Base-by-base conservation (phyloP, 2,888 invertebrate species). In the Gymnoscelis rufifasciata region DNA sequence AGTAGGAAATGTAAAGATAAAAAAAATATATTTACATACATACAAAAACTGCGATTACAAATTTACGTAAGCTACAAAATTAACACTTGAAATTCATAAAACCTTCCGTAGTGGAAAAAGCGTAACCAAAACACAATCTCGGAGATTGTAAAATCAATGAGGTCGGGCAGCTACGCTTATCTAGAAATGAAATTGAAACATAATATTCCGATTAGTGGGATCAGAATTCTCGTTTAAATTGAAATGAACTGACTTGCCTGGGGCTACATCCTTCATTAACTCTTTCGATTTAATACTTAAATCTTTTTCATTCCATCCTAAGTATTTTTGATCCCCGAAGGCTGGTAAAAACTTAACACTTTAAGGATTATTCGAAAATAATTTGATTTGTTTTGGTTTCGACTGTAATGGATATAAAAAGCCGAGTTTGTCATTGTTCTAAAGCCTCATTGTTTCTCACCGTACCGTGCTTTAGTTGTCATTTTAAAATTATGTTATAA, bases 141-240 rank as follows among this genome's bases (percentile, higher is more conserved):
- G 7, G 24, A 38, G 72, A 71, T 50, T 38, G 38, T 10, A 38
- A 47, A 40, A 38, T 43, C 52, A 36, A 54, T 37, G 42, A 33
- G 33, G 24, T 41, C 13, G 7, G 40, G 27, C 41, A 43, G 44
- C 47, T 49, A 50, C 49, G 57, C 59, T 54, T 65, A 61, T 66
- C 62, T 66, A 50, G 62, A 55, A 70, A 60, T 59, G 62, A 59
- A 64, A 75, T 74, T 70, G 64, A 68, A 77, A 82, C 80, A 81
- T 74, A 76, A 81, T 77, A 78, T 82, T 80, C 65, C 79, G 78
- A 83, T 86, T 84, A 83, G 71, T 51, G 59, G 59, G 66, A 73
- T 74, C 75, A 63, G 60, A 60, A 67, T 68, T 70, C 67, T 64
- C 65, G 56, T 61, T 67, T 62, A 73, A 75, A 78, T 78, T 74